phyloP scores from a whole-genome alignment of 1,140 invertebrate species.

The Limonius californicus region DNA sequence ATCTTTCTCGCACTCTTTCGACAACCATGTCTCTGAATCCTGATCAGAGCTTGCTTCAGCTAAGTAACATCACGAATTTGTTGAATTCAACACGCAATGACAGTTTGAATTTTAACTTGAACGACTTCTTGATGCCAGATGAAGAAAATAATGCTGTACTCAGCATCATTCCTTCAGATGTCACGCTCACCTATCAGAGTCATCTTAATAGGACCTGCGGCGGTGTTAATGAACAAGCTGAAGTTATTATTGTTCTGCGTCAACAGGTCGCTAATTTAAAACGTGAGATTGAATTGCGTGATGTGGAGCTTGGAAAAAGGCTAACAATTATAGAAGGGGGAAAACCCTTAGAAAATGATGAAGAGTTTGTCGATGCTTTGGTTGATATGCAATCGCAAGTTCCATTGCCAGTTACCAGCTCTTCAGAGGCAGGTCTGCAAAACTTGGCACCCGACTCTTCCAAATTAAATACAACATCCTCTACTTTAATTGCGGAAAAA shows the following conservation, averaged over 20 bases:
- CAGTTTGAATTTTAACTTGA: slow-evolving; percentile 28
- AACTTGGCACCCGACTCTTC: background rate
- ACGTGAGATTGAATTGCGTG: slow-evolving; percentile 48
- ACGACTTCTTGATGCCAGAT: slow-evolving; percentile 21
- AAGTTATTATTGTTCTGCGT: slow-evolving; percentile 40
- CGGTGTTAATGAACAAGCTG: slow-evolving; percentile 33
- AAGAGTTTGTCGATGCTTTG: slow-evolving; percentile 18
- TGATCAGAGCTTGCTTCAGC: slow-evolving; percentile 45
- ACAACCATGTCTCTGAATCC: slow-evolving; percentile 43
- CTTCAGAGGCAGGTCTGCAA: background rate
- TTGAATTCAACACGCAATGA: slow-evolving; percentile 40
- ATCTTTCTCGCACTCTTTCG: slow-evolving; percentile 54
- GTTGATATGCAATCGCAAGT: background rate
- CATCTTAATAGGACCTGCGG: slow-evolving; percentile 31
- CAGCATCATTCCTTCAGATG: slow-evolving; percentile 34
- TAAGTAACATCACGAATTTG: slow-evolving; percentile 50
- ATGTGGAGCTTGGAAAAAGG: slow-evolving; percentile 46
- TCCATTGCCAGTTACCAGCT: background rate
- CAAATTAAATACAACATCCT: background rate
- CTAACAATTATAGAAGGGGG: background rate
- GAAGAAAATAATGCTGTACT: slow-evolving; percentile 27
- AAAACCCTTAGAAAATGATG: slow-evolving; percentile 14
- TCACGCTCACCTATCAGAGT: slow-evolving; percentile 40
- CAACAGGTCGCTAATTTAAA: slow-evolving; percentile 47
- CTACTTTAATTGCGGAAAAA: slow-evolving; percentile 11